These are phyloP conservation scores for Cuniculus paca DNA, from an alignment of 2,797 vertebrate genomes.

Conservation along the genomic window DNA sequence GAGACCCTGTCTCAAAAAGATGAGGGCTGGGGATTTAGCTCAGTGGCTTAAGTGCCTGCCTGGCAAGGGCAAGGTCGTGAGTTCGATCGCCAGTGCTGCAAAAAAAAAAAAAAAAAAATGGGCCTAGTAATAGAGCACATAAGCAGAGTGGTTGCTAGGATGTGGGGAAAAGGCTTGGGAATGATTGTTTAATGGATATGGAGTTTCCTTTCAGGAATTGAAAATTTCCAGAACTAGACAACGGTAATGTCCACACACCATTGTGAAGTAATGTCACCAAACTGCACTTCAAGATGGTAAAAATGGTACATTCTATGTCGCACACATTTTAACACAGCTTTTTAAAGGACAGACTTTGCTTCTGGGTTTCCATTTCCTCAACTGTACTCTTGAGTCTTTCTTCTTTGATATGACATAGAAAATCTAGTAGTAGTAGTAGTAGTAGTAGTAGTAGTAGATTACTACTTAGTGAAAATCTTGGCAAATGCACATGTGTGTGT, in stretches of 20 bases:
- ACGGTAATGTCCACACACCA: neutral
- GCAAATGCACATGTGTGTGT: neutral
- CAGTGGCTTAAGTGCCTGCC: no score
- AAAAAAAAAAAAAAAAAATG: no score
- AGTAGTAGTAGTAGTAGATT: no score
- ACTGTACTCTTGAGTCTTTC: neutral
- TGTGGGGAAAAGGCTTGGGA: neutral
- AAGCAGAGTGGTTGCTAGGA: neutral
- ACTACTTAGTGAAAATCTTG: neutral
- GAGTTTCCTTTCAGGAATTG: neutral
- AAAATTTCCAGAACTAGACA: slow-evolving; percentile 43
- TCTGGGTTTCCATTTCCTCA: neutral
- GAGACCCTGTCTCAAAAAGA: no score
- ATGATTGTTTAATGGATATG: neutral
- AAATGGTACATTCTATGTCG: neutral
- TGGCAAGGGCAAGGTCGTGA: no score
- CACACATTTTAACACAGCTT: neutral
- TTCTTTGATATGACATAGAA: neutral
- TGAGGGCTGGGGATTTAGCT: no score
- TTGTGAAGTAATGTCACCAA: neutral
- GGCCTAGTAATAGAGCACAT: neutral
- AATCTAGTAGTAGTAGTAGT: neutral
- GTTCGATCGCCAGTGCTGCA: no score
- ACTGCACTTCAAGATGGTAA: neutral
- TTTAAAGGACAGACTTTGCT: neutral